These are phyloP conservation scores for Troides helena DNA, from an alignment of 2,888 invertebrate genomes.

Conservation along the genomic window DNA sequence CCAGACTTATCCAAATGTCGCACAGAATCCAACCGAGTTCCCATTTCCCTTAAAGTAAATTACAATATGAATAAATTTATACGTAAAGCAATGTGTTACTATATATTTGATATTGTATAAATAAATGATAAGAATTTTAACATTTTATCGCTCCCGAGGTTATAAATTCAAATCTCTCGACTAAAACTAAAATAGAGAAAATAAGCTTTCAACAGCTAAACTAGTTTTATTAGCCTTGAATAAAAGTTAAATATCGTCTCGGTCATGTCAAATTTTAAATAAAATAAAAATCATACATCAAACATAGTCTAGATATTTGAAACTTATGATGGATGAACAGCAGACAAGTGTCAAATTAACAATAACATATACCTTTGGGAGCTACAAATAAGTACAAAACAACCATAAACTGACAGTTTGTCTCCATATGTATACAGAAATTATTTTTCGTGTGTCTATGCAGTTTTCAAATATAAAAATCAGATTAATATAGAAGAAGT, in stretches of 20 bases:
- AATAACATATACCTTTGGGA: too few relatives aligned
- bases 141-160: background rate
- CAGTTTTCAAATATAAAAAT: too few relatives aligned
- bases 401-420: too few relatives aligned
- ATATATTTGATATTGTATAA: background rate
- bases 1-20: constrained; percentile 95
- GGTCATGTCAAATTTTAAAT: background rate
- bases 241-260: background rate
- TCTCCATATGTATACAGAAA: too few relatives aligned
- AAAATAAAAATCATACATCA: background rate
- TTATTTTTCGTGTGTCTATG: too few relatives aligned
- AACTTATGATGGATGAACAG: background rate
- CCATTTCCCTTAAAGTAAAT: constrained; percentile 85
- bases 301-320: background rate
- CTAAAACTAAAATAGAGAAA: background rate
- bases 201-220: background rate
- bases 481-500: too few relatives aligned
- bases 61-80: background rate
- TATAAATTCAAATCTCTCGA: background rate
- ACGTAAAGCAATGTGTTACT: background rate
- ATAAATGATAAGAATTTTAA: background rate
- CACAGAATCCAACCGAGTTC: constrained; percentile 93
- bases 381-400: too few relatives aligned
- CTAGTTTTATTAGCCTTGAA: background rate
- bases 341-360: too few relatives aligned